phyloP scores from a whole-genome alignment of 1,140 invertebrate genomes.

The Bombus impatiens region DNA sequence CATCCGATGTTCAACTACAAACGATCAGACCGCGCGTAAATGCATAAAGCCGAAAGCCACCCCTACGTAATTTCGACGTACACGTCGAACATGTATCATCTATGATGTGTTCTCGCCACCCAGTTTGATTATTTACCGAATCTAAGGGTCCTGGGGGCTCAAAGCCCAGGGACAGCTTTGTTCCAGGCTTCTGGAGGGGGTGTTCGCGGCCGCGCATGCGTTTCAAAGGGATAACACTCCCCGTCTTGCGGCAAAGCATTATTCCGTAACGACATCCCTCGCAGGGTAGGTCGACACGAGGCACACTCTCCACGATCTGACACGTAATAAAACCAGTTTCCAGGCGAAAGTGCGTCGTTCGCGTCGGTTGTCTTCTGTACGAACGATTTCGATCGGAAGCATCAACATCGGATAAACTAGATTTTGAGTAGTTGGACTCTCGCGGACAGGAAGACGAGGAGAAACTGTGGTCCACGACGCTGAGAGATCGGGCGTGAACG shows the following conservation, averaged over 20 bases:
- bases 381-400: background rate
- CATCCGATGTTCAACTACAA: too few species aligned
- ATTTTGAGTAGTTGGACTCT: background rate
- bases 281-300: slow-evolving; percentile 70
- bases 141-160: slow-evolving; percentile 19
- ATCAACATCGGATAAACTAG: background rate
- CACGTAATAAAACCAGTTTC: slow-evolving; percentile 18
- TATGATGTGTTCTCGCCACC: too few species aligned
- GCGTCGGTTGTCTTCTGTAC: background rate
- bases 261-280: slow-evolving; percentile 70
- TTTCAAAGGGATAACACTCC: slow-evolving; percentile 51
- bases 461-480: background rate
- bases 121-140: slow-evolving; percentile 53
- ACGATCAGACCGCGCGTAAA: too few species aligned
- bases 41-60: too few species aligned
- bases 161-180: slow-evolving; percentile 5
- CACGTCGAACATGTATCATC: too few species aligned
- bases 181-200: slow-evolving; percentile 15
- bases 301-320: slow-evolving; percentile 1
- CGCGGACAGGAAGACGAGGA: too few species aligned
- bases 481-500: slow-evolving; percentile 18
- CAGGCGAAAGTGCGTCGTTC: slow-evolving; percentile 5
- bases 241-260: slow-evolving; percentile 60
- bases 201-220: slow-evolving; percentile 66
- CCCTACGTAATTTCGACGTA: too few species aligned